Evolutionary conservation across 2,113 vertebrate genomes (phyloP).

Genomic region (western clawed frog (Xenopus tropicalis)): DNA sequence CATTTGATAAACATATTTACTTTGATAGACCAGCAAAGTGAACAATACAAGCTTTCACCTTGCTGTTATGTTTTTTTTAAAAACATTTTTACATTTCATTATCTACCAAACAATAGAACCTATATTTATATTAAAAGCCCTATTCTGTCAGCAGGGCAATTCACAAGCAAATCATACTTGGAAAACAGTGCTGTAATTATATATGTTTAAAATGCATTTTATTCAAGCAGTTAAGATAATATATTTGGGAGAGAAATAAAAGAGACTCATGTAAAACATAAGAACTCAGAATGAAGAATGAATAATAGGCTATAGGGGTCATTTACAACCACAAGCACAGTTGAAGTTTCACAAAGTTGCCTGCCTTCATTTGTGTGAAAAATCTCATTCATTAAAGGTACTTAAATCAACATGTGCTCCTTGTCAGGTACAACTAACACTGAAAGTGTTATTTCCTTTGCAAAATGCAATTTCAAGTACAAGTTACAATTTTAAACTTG

Average conservation of each 20-base stretch:
- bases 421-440: too few relatives aligned
- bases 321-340: too few relatives aligned
- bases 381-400: too few relatives aligned
- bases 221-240: constrained; percentile 1
- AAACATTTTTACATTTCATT: background rate
- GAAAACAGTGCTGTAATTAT: constrained; percentile 15
- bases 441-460: too few relatives aligned
- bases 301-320: background rate
- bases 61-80: background rate
- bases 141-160: constrained; percentile 4
- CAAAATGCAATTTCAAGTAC: too few relatives aligned
- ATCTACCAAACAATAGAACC: background rate
- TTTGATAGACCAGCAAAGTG: background rate
- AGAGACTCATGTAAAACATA: background rate
- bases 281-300: constrained; percentile 2
- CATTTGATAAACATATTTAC: background rate
- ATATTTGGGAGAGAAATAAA: background rate
- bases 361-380: too few relatives aligned
- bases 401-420: too few relatives aligned
- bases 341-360: too few relatives aligned
- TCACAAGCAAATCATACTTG: constrained; percentile 9
- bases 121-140: background rate
- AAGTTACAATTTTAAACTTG: too few relatives aligned
- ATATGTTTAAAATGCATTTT: constrained; percentile 11
- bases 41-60: background rate